A percentile compares a stretch with the other conserved stretches of the same genome.
Conservation (phyloP, 2,888 invertebrate species). For the Drosophila macrospina region DNA sequence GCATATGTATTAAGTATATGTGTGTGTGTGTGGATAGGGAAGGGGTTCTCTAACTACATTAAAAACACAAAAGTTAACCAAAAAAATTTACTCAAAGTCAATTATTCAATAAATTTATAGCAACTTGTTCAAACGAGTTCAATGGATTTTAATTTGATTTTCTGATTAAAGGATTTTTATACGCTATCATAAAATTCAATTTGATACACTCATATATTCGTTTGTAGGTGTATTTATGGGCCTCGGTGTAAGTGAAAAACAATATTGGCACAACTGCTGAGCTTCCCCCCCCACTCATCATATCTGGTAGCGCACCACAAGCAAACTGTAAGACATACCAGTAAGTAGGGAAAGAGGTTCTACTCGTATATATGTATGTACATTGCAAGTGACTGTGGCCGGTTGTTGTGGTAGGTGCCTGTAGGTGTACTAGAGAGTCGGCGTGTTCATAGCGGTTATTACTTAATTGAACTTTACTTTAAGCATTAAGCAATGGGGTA, state of each 20-base stretch:
- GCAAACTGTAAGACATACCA: slow-evolving; percentile 31
- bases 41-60: slow-evolving; percentile 6
- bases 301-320: slow-evolving; percentile 14
- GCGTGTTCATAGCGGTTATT: slow-evolving; percentile 58
- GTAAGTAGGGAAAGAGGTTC: slow-evolving; percentile 8
- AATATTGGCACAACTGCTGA: slow-evolving; percentile 72
- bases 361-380: neutral
- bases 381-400: slow-evolving; percentile 16
- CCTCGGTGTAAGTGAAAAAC: slow-evolving; percentile 60
- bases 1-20: neutral
- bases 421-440: slow-evolving; percentile 18
- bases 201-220: slow-evolving; percentile 10
- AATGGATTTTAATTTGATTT: slow-evolving; percentile 66
- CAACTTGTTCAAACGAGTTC: slow-evolving; percentile 31
- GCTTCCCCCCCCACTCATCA: slow-evolving; percentile 26
- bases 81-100: slow-evolving; percentile 10
- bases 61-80: neutral
- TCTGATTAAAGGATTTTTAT: slow-evolving; percentile 58
- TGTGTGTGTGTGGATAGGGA: neutral
- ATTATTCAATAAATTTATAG: slow-evolving; percentile 14
- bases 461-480: slow-evolving; percentile 72
- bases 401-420: slow-evolving; percentile 12
- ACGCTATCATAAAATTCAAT: slow-evolving; percentile 13
- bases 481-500: slow-evolving; percentile 39
- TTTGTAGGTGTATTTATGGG: slow-evolving; percentile 6